phyloP scores from a whole-genome alignment of 1,140 invertebrate species.

The Maconellicoccus hirsutus region DNA sequence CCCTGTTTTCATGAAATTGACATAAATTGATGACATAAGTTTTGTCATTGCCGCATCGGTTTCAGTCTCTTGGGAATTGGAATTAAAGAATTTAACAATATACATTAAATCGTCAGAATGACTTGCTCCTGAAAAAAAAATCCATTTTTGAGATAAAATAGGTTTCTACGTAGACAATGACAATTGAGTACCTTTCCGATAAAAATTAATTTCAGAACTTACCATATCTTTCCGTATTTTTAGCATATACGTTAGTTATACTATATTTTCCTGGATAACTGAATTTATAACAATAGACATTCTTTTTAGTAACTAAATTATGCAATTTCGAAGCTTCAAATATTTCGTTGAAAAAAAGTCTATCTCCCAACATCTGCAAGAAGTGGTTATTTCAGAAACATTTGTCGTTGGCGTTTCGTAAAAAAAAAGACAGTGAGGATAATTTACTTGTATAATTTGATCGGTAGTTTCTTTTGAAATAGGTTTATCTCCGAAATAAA shows the following conservation, averaged over 20 bases:
- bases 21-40: neutral
- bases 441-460: slow-evolving; percentile 28
- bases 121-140: slow-evolving; percentile 26
- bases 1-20: neutral
- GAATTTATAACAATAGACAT: slow-evolving; percentile 31
- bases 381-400: neutral
- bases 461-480: slow-evolving; percentile 37
- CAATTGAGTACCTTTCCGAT: neutral
- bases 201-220: neutral
- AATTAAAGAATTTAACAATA: neutral
- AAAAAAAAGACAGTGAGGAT: neutral
- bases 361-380: slow-evolving; percentile 29
- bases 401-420: neutral
- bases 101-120: slow-evolving; percentile 29
- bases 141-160: neutral
- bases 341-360: slow-evolving; percentile 29
- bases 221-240: slow-evolving; percentile 18
- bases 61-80: neutral
- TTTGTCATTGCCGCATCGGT: neutral
- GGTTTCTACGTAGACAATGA: neutral
- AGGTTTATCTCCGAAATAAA: slow-evolving; percentile 42
- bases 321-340: slow-evolving; percentile 27
- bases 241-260: slow-evolving; percentile 18
- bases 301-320: slow-evolving; percentile 25
- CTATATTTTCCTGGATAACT: slow-evolving; percentile 28